Evolutionary conservation across 2,797 vertebrate genomes (phyloP), one percentile per base, ranked within the genome.

Genomic region (Lacerta viridis): DNA sequence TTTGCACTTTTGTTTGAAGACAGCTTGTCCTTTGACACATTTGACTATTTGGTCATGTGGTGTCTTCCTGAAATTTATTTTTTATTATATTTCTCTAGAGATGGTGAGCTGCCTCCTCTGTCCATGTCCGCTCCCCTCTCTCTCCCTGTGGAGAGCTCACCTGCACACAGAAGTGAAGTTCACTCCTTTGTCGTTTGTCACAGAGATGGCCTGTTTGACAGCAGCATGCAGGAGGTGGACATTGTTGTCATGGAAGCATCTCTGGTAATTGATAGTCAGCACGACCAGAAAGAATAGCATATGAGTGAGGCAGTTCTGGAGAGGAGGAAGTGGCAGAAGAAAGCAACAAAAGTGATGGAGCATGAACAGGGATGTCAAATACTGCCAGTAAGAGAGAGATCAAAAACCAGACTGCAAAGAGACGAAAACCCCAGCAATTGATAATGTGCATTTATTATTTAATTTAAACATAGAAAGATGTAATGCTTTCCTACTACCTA

Each of bases 261-360:
- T 96, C 94, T 97, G 97, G 91, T 97, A 98, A 96, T 97, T 98
- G 93, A 98, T 92, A 95, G 97, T 93, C 88, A 98, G 95, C 84
- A 98, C 95, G 90, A 98, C 95, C 87, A 98, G 50, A 81, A 98
- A 91, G 92, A 98, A 97, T 3, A 97, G 88, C 95, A 97, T 93
- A 94, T 97, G 96, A 61, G 94, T 92, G 84, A 97, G 92, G 82
- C 97, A 97, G 74, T 95, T 95, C 98, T 98, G 91, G 23, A 55
- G 50, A 55, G 39, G 61, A 43, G 36, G 25, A 29, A 50, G 33
- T 13, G 66, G 23, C n/a, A 17, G 27, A 86, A 87, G 4, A 68
- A n/a, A 69, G 18, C 43, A 25, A 11, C 11, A 8, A 33, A 88
- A n/a, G 36, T 68, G 46, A 64, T 36, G 33, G 2, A 59, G 74